Conservation (phyloP, 92 coral and sea anemone genomes). For the Zoanthus sansibaricus region DNA sequence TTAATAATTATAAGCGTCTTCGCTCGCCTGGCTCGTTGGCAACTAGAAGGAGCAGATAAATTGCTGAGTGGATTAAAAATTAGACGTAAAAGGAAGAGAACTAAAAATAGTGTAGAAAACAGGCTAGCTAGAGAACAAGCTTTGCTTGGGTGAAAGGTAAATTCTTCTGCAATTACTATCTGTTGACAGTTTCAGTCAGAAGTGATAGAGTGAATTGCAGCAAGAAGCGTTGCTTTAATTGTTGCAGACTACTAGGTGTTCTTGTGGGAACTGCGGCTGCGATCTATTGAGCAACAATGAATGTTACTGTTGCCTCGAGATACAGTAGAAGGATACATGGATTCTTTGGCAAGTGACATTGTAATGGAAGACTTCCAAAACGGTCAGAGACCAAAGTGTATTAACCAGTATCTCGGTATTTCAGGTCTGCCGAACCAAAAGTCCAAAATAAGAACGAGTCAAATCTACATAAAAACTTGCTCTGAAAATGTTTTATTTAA, state of each 20-base stretch:
- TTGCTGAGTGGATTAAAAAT: conserved; percentile 25
- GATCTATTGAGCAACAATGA: conserved; percentile 45
- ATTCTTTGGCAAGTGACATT: conserved; percentile 45
- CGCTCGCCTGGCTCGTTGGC: no score
- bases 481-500: conserved; percentile 6
- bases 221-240: neutral
- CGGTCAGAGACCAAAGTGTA: conserved; percentile 21
- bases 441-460: neutral
- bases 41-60: conserved; percentile 1
- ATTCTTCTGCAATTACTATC: conserved; percentile 7
- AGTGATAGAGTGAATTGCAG: conserved; percentile 5
- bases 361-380: conserved; percentile 47
- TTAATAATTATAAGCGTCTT: no score
- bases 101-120: conserved; percentile 1
- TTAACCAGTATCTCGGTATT: conserved; percentile 57
- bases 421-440: conserved; percentile 41
- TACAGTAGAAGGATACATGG: conserved; percentile 43
- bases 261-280: conserved; percentile 46
- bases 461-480: conserved; percentile 8
- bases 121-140: conserved; percentile 25
- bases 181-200: neutral
- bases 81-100: conserved; percentile 29
- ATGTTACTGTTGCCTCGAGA: conserved; percentile 50
- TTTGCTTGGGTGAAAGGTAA: conserved; percentile 19
- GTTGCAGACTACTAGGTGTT: conserved; percentile 8